Percentiles rank a stretch among this genome's conserved stretches.
phyloP scores from a whole-genome alignment of 2,888 invertebrate genomes.

The Uropetala carovei region DNA sequence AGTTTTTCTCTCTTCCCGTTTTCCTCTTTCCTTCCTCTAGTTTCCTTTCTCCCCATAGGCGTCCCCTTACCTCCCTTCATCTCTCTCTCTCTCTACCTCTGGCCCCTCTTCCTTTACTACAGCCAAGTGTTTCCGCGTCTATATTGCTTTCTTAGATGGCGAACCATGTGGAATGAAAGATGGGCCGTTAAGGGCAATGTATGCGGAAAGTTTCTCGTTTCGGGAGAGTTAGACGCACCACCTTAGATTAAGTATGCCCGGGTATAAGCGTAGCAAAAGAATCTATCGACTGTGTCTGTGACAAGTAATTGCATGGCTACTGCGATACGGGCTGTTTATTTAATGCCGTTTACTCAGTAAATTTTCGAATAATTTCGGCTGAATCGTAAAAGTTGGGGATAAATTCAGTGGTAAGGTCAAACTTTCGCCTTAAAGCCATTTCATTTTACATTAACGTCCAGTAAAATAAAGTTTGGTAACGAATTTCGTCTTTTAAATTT shows the following conservation, averaged over 20 bases:
- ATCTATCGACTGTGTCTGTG: not conserved
- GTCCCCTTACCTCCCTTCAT: too few relatives aligned
- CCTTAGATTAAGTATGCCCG: constrained; percentile 2
- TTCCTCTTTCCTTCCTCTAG: not conserved
- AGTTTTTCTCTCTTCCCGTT: not conserved
- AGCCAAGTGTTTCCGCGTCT: constrained; percentile 62
- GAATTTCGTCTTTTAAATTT: too few relatives aligned
- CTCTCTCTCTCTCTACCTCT: not conserved
- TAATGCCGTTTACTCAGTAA: not conserved
- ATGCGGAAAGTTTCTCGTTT: constrained; percentile 14
- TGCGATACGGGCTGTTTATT: constrained; percentile 7
- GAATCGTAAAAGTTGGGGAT: not conserved
- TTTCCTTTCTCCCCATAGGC: not conserved
- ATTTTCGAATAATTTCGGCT: not conserved
- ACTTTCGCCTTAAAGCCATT: too few relatives aligned
- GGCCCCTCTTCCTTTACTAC: not conserved
- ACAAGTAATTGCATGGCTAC: constrained; percentile 19
- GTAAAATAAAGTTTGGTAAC: too few relatives aligned
- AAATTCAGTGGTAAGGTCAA: not conserved
- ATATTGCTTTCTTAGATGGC: constrained; percentile 50
- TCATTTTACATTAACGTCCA: too few relatives aligned
- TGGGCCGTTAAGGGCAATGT: constrained; percentile 25
- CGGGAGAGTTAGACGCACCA: not conserved
- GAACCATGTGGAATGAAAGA: constrained; percentile 55
- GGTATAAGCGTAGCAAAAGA: not conserved